Conservation (phyloP, 2,113 vertebrate species). For the Stercorarius parasiticus region DNA sequence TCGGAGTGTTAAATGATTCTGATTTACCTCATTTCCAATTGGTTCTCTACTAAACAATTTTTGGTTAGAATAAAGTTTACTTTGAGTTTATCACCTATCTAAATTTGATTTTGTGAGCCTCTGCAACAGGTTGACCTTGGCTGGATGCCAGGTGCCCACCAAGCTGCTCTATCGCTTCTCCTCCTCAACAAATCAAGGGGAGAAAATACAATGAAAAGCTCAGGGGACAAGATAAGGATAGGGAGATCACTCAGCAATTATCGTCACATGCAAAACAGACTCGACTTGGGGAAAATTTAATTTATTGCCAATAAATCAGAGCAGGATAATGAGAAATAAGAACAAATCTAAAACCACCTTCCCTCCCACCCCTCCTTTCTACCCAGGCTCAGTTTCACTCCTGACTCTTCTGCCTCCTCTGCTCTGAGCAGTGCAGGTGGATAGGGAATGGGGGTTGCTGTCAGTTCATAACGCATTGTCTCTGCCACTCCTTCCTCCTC, state of each 20-base stretch:
- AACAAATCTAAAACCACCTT: not conserved
- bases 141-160: not conserved
- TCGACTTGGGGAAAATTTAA: not conserved
- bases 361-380: not conserved
- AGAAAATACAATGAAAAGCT: not conserved
- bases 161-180: not conserved
- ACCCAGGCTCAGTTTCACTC: not conserved
- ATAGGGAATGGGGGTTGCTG: not conserved
- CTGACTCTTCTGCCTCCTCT: not conserved
- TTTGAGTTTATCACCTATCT: not conserved
- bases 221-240: not conserved
- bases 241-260: not conserved
- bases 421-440: rapidly evolving
- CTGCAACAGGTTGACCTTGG: not conserved
- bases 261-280: not conserved
- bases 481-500: not conserved
- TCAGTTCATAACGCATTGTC: not conserved
- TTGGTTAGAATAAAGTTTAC: not conserved
- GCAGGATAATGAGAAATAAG: not conserved
- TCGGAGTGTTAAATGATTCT: not conserved
- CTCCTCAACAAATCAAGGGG: not conserved
- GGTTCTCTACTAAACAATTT: not conserved
- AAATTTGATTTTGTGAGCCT: not conserved
- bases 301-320: not conserved
- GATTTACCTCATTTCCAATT: not conserved